These are phyloP conservation scores for Poecilia velifera DNA, from an alignment of 2,797 vertebrate species.

Conservation along the genomic window DNA sequence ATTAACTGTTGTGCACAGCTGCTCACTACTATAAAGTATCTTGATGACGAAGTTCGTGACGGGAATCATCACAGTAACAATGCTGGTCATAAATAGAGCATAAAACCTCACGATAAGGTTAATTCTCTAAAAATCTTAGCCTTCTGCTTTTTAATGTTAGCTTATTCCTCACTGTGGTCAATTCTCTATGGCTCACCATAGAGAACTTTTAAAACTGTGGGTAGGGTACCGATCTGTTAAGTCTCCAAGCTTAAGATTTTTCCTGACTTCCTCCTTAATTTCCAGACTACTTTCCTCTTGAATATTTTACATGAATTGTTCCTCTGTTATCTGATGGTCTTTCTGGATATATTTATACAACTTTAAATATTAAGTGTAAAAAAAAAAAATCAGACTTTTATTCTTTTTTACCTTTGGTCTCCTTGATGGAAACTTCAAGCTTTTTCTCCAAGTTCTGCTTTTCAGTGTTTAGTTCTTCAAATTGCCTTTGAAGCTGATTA, in stretches of 20 bases:
- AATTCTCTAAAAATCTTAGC: neutral
- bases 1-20: neutral
- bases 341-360: neutral
- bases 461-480: constrained; percentile 79
- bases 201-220: neutral
- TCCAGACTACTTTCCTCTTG: no score
- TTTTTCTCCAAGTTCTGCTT: constrained; percentile 82
- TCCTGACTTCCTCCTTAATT: no score
- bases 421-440: constrained; percentile 80
- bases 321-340: neutral
- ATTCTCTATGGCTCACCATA: neutral
- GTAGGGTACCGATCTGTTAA: neutral
- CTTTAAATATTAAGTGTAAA: neutral
- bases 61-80: neutral
- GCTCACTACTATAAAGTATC: neutral
- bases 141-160: neutral
- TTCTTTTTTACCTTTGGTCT: constrained; percentile 84
- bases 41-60: neutral
- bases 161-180: neutral
- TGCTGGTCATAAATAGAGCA: neutral
- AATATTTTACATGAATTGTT: neutral
- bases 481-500: constrained; percentile 79
- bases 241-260: neutral
- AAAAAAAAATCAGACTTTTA: neutral
- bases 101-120: neutral